Percentiles rank a stretch among this genome's conserved stretches.
Evolutionary conservation across 1,140 invertebrate species (phyloP).

Genomic region (Drosophila baimaii): DNA sequence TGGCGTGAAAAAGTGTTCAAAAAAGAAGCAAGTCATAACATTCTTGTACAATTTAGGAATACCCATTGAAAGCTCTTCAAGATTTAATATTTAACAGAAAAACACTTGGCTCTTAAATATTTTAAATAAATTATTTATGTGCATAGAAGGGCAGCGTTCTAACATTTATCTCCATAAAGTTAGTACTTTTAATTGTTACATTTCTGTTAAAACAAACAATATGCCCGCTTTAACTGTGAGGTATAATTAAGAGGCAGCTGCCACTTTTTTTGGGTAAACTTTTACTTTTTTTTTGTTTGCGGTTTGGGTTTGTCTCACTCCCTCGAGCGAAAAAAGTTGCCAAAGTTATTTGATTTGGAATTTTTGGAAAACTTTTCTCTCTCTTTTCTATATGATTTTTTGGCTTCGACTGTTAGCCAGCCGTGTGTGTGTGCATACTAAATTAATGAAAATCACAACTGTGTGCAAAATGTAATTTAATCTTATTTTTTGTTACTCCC

Average conservation of each 20-base stretch:
- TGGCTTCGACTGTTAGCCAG: constrained; percentile 34
- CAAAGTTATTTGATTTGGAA: constrained; percentile 79
- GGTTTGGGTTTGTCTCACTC: constrained; percentile 52
- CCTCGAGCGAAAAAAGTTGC: constrained; percentile 54
- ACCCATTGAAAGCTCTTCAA: neutral
- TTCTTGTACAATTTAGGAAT: neutral
- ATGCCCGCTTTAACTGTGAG: constrained; percentile 3
- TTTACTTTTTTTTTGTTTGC: constrained; percentile 61
- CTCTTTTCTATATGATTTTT: constrained; percentile 52
- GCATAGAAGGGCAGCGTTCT: too few relatives aligned
- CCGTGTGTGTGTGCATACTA: constrained; percentile 70
- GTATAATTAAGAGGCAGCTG: constrained; percentile 51
- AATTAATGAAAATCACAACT: constrained; percentile 82
- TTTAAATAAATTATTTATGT: neutral
- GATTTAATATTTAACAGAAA: neutral
- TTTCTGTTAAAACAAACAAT: neutral
- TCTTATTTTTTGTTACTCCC: constrained; percentile 49
- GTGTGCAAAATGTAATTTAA: constrained; percentile 80
- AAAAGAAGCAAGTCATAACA: constrained; percentile 15
- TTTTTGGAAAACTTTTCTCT: constrained; percentile 58
- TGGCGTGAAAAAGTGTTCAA: constrained; percentile 19
- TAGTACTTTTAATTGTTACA: constrained; percentile 2
- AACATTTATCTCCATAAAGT: neutral
- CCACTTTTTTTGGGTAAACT: constrained; percentile 38
- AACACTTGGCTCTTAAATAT: neutral